Evolutionary conservation across 2,797 vertebrate genomes (phyloP), one percentile per base, ranked within the genome.

Genomic region (Etheostoma perlongum): DNA sequence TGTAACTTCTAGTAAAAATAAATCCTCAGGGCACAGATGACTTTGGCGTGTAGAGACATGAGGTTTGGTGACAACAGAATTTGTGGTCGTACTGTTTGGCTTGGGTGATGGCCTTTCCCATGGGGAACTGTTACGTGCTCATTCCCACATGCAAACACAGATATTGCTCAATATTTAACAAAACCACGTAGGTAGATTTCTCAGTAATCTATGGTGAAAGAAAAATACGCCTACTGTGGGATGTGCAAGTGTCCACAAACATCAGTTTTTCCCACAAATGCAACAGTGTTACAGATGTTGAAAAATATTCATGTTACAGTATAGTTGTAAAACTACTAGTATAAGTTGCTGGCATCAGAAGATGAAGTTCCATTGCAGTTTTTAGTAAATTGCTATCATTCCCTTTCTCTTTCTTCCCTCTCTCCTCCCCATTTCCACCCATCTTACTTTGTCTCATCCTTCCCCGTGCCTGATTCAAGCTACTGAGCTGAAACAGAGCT

Each of bases 401-500:
- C 15, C 27, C 18, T 53, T 18, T 36, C 21, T 21, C 49, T 48
- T 51, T n/a, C 8, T 44, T 55, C 40, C 8, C 36, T 40, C 33
- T 27, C n/a, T 23, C 16, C 51, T 13, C 18, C 51, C 44, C 46
- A 55, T 51, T 62, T 40, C 63, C 25, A 52, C 52, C 51, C 52
- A 16, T 51, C 44, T 74, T 18, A 14, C 40, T 54, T 47, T 76
- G 74, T 25, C 61, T 66, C 76, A 67, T 58, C 64, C 70, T 71
- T 65, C 79, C 36, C 59, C 30, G 4, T 44, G 53, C 55, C 72
- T 19, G 73, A 81, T 78, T 72, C 82, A 78, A 75, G 78, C 87
- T 76, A 78, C 63, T 84, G 85, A 84, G 80, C 85, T 87, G 87
- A 85, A 78, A 87, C 81, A 0, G 59, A 77, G 74, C 76, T 82